Evolutionary conservation across 2,888 invertebrate species (phyloP).

Genomic region (Meganola albula): DNA sequence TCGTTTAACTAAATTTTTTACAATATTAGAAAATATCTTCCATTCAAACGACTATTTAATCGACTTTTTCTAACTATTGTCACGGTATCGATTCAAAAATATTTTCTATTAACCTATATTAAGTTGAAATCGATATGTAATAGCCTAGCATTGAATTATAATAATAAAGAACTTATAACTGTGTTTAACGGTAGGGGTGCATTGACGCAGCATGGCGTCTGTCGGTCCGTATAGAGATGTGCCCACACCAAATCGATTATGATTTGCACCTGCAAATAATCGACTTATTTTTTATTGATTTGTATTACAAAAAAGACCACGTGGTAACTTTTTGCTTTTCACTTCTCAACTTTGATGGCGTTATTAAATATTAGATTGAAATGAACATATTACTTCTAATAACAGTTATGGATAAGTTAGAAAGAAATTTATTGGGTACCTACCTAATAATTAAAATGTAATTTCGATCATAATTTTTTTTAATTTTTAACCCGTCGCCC

Average conservation of each 20-base stretch:
- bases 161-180: slow-evolving; percentile 31
- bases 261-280: slow-evolving; percentile 70
- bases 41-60: too few relatives aligned
- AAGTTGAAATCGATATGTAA: slow-evolving; percentile 23
- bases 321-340: slow-evolving; percentile 37
- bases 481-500: too few relatives aligned
- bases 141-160: slow-evolving; percentile 11
- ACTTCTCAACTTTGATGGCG: slow-evolving; percentile 35
- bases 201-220: slow-evolving; percentile 53
- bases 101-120: too few relatives aligned
- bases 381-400: slow-evolving; percentile 30
- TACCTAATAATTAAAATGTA: too few relatives aligned
- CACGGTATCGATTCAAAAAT: too few relatives aligned
- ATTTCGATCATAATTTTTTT: too few relatives aligned
- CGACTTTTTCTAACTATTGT: too few relatives aligned
- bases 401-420: too few relatives aligned
- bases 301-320: slow-evolving; percentile 37
- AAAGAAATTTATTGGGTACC: too few relatives aligned
- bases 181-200: slow-evolving; percentile 49
- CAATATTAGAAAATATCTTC: too few relatives aligned
- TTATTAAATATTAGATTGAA: slow-evolving; percentile 42
- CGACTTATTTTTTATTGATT: slow-evolving; percentile 37
- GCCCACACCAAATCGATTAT: slow-evolving; percentile 54
- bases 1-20: too few relatives aligned
- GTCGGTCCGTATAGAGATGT: slow-evolving; percentile 40